Evolutionary conservation across 92 coral and sea anemone genomes (phyloP), one percentile per base, ranked within the genome.

Genomic region (Epizoanthus illoricatus): DNA sequence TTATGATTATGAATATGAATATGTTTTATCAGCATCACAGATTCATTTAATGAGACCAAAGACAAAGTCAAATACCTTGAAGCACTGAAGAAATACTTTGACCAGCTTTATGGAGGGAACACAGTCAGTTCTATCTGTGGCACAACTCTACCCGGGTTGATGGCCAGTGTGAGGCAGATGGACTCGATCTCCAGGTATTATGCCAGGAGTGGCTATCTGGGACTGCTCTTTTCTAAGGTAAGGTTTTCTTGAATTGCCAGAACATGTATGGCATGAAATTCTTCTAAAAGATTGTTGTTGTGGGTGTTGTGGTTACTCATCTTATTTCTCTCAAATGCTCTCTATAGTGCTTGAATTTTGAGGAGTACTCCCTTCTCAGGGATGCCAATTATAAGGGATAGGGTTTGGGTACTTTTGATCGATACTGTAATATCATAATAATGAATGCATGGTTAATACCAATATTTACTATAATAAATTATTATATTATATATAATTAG

Each of bases 161-260:
- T 97, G 99, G 93, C 99, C 41, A 97, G 94, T 80, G 91, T 97
- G 54, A 81, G 98, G 5, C 99, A 97, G 83, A 97, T 97, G 99
- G 99, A 97, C 65, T 87, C 99, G 12, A 96, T 97, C 39, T 97
- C 99, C 84, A 84, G 99, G 69, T 97, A 88, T 84, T 97, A 97
- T 92, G 98, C 99, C 19, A 88, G 98, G 61, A 97, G 88, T 83
- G 99, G 99, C 33, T 97, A 94, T 72, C 91, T 97, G 39, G 99
- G 99, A 64, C 76, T 94, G 54, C 70, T 97, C 42, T 97, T 97
- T 69, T 88, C 99, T 54, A 97, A 97, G 94, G 99, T 95, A 81
- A 13, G 24, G 49, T 6, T 9, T 28, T 28, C 36, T 28, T 28
- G 36, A 28, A 28, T 28, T 28, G 36, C 36, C 36, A 28, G 36